Conservation (phyloP, 1,140 invertebrate genomes). For the Adoxophyes honmai region DNA sequence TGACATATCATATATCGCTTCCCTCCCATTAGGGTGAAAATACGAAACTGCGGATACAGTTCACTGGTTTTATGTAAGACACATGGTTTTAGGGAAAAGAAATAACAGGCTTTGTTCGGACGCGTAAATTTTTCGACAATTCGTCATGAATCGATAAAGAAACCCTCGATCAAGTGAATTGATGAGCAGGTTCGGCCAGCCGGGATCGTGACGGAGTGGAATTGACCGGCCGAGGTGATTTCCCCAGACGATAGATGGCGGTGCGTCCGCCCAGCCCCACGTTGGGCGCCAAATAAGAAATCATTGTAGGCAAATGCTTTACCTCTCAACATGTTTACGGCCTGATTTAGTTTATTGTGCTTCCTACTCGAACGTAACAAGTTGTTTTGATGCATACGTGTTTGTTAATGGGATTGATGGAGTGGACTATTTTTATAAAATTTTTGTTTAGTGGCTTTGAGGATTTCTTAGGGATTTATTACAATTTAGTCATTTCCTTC, state of each 20-base stretch:
- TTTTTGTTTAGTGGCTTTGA: no score
- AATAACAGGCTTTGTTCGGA: not conserved
- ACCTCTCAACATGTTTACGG: constrained; percentile 8
- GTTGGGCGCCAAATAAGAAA: constrained; percentile 6
- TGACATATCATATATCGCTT: no score
- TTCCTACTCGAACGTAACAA: no score
- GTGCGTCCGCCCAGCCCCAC: not conserved
- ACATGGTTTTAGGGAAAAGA: not conserved
- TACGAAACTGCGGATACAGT: no score
- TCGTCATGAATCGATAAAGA: constrained; percentile 2
- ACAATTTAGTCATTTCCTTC: not conserved
- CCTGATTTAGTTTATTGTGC: constrained; percentile 3
- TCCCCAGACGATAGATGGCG: constrained; percentile 28
- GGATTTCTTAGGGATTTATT: not conserved
- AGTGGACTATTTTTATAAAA: no score
- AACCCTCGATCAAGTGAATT: constrained; percentile 12
- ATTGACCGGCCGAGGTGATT: constrained; percentile 27
- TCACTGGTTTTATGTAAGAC: no score
- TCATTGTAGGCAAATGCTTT: constrained; percentile 2
- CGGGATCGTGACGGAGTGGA: not conserved
- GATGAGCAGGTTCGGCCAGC: constrained; percentile 6
- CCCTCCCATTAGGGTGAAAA: no score
- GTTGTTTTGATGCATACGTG: no score
- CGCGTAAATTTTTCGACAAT: not conserved
- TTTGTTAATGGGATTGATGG: no score